These are phyloP conservation scores for Cheilosia vernalis DNA, from an alignment of 2,888 invertebrate species.

Conservation along the genomic window DNA sequence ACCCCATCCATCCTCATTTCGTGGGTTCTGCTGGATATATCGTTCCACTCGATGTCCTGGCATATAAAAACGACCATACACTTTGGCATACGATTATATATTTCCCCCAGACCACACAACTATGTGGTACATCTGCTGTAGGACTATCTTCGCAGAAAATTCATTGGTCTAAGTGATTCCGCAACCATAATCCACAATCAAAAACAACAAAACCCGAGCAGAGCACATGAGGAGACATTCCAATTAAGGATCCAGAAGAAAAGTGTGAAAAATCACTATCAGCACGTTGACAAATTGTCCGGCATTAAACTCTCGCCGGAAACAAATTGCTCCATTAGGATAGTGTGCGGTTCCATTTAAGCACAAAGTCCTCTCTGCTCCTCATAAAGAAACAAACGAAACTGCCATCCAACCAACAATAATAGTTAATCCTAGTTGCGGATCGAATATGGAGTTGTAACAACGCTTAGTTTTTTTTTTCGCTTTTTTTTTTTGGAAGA, in stretches of 20 bases:
- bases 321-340: constrained; percentile 70
- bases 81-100: constrained; percentile 28
- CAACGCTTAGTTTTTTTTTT: constrained; percentile 40
- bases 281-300: constrained; percentile 72
- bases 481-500: background rate
- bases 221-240: constrained; percentile 58
- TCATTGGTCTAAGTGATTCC: constrained; percentile 67
- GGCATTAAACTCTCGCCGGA: constrained; percentile 59
- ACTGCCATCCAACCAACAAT: constrained; percentile 40
- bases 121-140: constrained; percentile 46
- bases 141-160: constrained; percentile 36
- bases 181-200: constrained; percentile 35
- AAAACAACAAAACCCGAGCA: constrained; percentile 26
- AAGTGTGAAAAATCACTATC: constrained; percentile 74
- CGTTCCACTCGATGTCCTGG: background rate
- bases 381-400: constrained; percentile 35
- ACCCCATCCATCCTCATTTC: background rate
- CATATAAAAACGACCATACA: constrained; percentile 10
- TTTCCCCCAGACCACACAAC: constrained; percentile 3
- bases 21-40: background rate
- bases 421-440: constrained; percentile 65
- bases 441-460: constrained; percentile 66
- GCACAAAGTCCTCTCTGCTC: constrained; percentile 16
- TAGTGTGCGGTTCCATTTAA: constrained; percentile 52
- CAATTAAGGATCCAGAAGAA: constrained; percentile 69